Evolutionary conservation across 2,797 vertebrate genomes (phyloP).

Genomic region (Megaceryle alcyon): DNA sequence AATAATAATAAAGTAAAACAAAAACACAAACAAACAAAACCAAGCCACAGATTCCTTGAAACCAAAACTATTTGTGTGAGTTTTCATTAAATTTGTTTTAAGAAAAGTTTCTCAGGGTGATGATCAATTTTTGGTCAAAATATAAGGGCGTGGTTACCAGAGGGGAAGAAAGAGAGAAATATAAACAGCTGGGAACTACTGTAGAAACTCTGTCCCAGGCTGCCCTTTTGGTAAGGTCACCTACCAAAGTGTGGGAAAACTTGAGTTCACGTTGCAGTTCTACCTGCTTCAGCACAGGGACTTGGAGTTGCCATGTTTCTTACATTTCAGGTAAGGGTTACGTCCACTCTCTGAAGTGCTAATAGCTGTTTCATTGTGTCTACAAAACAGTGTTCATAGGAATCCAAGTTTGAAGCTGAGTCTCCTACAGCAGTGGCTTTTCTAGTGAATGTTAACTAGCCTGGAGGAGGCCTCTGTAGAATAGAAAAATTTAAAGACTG

Average conservation of each 20-base stretch:
- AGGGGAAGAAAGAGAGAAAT: not conserved
- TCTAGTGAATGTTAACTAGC: not conserved
- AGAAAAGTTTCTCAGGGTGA: not conserved
- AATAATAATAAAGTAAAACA: not conserved
- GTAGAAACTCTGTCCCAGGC: not conserved
- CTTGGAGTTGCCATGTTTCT: not conserved
- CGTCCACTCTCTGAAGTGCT: not conserved
- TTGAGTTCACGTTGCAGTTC: not conserved
- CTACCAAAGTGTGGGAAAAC: not conserved
- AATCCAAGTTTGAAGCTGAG: not conserved
- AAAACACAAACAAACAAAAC: no score
- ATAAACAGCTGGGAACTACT: not conserved
- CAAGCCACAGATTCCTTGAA: not conserved
- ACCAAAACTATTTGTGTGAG: not conserved
- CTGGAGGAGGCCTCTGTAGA: not conserved
- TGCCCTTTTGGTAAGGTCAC: not conserved
- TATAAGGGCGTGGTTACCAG: not conserved
- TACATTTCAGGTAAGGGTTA: not conserved
- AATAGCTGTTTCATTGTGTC: not conserved
- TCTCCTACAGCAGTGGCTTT: not conserved
- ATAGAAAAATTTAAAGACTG: not conserved
- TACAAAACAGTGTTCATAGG: not conserved
- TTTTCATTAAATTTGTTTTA: constrained; percentile 12
- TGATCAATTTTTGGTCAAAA: constrained; percentile 12
- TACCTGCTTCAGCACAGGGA: not conserved